These are phyloP conservation scores for Parasteatoda tepidariorum DNA, from an alignment of 1,140 invertebrate genomes.

Conservation along the genomic window DNA sequence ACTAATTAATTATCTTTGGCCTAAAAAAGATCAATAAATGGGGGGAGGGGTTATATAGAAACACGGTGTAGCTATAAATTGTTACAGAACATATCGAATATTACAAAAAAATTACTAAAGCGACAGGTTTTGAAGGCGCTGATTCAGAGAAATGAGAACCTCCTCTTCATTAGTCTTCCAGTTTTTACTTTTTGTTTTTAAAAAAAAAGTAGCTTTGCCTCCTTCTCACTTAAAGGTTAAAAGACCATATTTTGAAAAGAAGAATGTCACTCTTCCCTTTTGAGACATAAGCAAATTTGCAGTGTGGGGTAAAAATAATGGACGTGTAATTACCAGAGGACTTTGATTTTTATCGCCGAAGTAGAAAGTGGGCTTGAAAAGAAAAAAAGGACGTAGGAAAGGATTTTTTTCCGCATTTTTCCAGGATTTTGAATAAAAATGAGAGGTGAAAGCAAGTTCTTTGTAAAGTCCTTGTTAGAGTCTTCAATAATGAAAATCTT, in stretches of 20 bases:
- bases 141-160: background rate
- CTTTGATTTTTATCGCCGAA: background rate
- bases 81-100: no score
- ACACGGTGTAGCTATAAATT: no score
- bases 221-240: background rate
- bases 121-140: constrained; percentile 22
- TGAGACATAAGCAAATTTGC: constrained; percentile 24
- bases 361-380: background rate
- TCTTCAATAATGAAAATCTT: background rate
- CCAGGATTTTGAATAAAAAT: background rate
- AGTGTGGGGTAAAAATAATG: constrained; percentile 7
- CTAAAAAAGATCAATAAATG: no score
- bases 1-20: no score
- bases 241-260: background rate
- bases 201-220: no score
- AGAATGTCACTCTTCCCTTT: background rate
- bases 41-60: no score
- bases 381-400: background rate
- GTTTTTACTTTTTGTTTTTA: background rate
- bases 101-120: no score
- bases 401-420: background rate
- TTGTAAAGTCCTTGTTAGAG: background rate
- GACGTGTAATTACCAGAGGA: constrained; percentile 12
- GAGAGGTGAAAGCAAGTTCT: background rate
- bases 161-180: background rate